Evolutionary conservation across 2,888 invertebrate species (phyloP), one percentile per base, ranked within the genome.

Genomic region (Eugnorisma glareosa): DNA sequence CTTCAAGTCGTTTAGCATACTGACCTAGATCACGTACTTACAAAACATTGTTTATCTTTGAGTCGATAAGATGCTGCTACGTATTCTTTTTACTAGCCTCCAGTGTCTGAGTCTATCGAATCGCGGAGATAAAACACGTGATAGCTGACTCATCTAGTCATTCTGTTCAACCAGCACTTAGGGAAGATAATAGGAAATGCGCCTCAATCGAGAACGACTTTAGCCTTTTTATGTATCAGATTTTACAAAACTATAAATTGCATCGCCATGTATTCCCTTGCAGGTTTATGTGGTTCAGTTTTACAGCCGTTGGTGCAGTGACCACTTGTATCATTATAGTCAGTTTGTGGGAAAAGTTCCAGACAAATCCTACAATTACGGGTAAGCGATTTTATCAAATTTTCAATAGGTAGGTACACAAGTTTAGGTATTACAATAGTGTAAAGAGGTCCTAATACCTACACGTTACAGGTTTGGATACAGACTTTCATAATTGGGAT

Each of bases 331-430:
- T 98, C 63, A 98, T 98, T 81, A 98, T 98, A 72, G 97, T 98
- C 67, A 98, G 98, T 89, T 95, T 98, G 48, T 98, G 98, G 98
- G 97, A 98, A 89, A 98, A 98, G 92, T 98, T 98, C 93, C 98
- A 98, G 96, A 98, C 98, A 0, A 98, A 98, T 94, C 98, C 98
- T 8, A 98, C 98, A 0, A 98, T 98, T 73, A 98, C 98, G 48
- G 98, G 98, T 94, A 88, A 89, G 85, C 7, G 2, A 15, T 31
- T 31, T 57, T 18, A 31, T 28, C 2, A 35, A 51, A 54, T 37
- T 28, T 48, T 31, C 8, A 74, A 45, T n/a, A 35, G 31, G 13
- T 35, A 31, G 24, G 8, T 35, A 59, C 28, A 8, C 31, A 59
- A 59, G 8, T 59, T 59, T 21, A 59, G 8, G 0, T 59, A 31